Percentiles rank a stretch among this genome's conserved stretches.
Conservation (phyloP, 1,140 invertebrate genomes). For the Aphaenogaster ashmeadi region DNA sequence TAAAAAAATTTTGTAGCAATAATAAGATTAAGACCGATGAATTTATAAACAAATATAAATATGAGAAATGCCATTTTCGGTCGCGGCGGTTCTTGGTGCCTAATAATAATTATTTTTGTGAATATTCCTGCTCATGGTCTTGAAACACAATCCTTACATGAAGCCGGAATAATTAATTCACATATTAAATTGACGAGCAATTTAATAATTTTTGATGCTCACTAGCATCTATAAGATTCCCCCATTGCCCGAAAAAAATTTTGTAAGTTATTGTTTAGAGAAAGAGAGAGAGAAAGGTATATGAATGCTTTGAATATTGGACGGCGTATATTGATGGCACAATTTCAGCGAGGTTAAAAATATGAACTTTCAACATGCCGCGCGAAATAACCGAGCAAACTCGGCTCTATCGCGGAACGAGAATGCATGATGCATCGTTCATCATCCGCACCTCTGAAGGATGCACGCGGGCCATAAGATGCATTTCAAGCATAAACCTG, state of each 20-base stretch:
- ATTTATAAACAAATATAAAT: too few species aligned
- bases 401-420: constrained; percentile 25
- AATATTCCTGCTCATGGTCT: too few species aligned
- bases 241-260: neutral
- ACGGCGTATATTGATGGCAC: neutral
- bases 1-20: neutral
- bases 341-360: constrained; percentile 20
- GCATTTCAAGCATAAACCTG: constrained; percentile 48
- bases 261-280: neutral
- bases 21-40: too few species aligned
- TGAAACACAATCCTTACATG: too few species aligned
- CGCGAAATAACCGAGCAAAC: neutral
- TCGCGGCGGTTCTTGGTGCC: too few species aligned
- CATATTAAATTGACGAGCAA: too few species aligned
- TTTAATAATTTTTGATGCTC: too few species aligned
- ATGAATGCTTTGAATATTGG: neutral
- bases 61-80: too few species aligned
- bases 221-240: too few species aligned
- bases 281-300: neutral
- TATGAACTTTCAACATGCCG: neutral
- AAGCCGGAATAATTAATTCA: too few species aligned
- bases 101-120: too few species aligned
- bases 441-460: constrained; percentile 34
- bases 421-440: constrained; percentile 37
- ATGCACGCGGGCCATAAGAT: constrained; percentile 30